A percentile compares a stretch with the other conserved stretches of the same genome.
phyloP scores from a whole-genome alignment of 2,113 vertebrate genomes.

The Leptodactylus fuscus region DNA sequence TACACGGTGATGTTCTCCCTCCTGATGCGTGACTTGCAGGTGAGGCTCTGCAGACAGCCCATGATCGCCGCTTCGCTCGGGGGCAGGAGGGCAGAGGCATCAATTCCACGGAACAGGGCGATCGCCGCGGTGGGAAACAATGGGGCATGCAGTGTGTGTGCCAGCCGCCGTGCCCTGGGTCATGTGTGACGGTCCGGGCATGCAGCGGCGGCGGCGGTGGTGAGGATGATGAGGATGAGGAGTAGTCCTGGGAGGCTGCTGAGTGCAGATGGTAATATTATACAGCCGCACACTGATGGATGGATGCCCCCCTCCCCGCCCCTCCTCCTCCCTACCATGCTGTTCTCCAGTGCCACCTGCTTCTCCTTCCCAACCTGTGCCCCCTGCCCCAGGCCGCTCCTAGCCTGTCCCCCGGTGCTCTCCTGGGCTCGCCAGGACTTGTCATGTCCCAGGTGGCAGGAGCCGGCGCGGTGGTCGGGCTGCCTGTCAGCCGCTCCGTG shows the following conservation, averaged over 20 bases:
- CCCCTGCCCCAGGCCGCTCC: constrained; percentile 29
- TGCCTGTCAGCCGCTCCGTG: too few relatives aligned
- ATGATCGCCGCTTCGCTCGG: constrained; percentile 69
- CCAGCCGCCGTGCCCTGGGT: neutral
- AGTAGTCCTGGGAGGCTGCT: neutral
- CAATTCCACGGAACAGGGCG: constrained; percentile 52
- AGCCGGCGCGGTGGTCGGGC: neutral
- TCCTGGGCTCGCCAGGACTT: constrained; percentile 7
- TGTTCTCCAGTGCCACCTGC: constrained; percentile 54
- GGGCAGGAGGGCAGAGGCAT: constrained; percentile 57
- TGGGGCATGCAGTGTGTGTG: neutral
- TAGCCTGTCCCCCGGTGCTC: constrained; percentile 29
- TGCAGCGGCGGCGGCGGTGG: neutral
- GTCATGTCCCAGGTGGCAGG: constrained; percentile 56
- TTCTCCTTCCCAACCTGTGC: neutral
- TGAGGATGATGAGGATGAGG: constrained; percentile 17
- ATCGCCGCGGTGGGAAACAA: constrained; percentile 18
- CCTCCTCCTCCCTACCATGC: constrained; percentile 57
- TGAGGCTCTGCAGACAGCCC: constrained; percentile 96
- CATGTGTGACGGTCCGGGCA: neutral
- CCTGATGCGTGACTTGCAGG: constrained; percentile 93
- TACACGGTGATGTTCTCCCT: constrained; percentile 94
- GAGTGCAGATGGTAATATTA: constrained; percentile 53
- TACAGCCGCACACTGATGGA: constrained; percentile 50
- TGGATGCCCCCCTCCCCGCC: constrained; percentile 49